Conservation (phyloP, 2,888 invertebrate species). For the Strigamia transsilvanica region DNA sequence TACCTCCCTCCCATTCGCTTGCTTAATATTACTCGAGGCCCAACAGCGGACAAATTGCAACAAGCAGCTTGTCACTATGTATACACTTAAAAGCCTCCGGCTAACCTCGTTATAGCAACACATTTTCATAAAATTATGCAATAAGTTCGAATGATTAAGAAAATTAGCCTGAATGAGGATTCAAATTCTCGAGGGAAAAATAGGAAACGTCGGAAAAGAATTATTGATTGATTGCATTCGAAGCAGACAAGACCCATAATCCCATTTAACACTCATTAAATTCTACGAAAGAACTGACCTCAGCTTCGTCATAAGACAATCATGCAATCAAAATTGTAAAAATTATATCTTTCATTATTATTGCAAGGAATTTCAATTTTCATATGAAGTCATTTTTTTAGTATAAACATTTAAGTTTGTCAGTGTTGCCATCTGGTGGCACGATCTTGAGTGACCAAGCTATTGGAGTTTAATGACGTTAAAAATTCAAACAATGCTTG, state of each 20-base stretch:
- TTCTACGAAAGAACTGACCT: background rate
- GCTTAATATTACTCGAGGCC: slow-evolving; percentile 30
- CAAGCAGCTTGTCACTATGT: slow-evolving; percentile 26
- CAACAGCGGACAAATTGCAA: slow-evolving; percentile 26
- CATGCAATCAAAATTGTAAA: background rate
- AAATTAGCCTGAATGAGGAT: background rate
- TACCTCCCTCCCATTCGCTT: slow-evolving; percentile 21
- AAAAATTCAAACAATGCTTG: slow-evolving; percentile 24
- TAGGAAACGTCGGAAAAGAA: background rate
- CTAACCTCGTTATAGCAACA: background rate
- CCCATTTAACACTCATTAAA: slow-evolving; percentile 26
- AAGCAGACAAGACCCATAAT: slow-evolving; percentile 16
- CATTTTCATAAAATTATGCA: background rate
- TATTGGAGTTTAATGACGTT: slow-evolving; percentile 20
- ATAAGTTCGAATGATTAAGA: slow-evolving; percentile 26
- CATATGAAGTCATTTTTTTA: background rate
- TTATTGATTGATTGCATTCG: slow-evolving; percentile 18
- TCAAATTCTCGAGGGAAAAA: slow-evolving; percentile 14
- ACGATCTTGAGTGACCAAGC: slow-evolving; percentile 14
- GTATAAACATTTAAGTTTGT: background rate
- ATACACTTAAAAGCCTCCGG: slow-evolving; percentile 13
- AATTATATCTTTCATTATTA: background rate
- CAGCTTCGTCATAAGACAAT: background rate
- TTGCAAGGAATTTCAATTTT: background rate
- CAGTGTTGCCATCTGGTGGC: slow-evolving; percentile 30